These are phyloP conservation scores for Anguilla pacifica DNA, from an alignment of 2,797 vertebrate genomes.

Conservation along the genomic window DNA sequence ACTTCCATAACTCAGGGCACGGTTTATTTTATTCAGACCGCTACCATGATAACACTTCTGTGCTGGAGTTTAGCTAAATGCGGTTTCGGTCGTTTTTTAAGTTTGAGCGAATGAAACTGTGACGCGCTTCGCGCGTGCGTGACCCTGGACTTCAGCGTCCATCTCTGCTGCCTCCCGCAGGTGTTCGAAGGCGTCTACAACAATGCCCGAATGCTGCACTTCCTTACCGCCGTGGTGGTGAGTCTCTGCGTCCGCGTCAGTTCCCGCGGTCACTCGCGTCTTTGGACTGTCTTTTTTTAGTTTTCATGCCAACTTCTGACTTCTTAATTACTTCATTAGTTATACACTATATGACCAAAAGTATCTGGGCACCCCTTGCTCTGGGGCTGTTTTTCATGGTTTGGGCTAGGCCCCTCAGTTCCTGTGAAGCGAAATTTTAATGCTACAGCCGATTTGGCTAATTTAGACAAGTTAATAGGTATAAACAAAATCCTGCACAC, in stretches of 20 bases:
- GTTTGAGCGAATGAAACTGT: not conserved
- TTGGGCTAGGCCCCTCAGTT: too few species aligned
- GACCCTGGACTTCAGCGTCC: not conserved
- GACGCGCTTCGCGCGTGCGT: not conserved
- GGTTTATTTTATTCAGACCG: not conserved
- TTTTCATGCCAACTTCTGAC: not conserved
- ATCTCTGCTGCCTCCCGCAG: constrained; percentile 55
- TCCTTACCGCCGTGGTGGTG: constrained; percentile 92
- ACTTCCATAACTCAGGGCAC: not conserved
- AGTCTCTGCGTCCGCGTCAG: constrained; percentile 54
- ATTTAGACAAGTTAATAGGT: too few species aligned
- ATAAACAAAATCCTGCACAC: too few species aligned
- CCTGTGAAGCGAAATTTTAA: too few species aligned
- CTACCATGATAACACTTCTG: not conserved
- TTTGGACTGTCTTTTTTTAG: not conserved
- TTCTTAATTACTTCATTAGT: too few species aligned
- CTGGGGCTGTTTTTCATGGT: too few species aligned
- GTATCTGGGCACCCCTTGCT: too few species aligned
- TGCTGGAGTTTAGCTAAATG: not conserved
- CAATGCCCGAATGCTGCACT: constrained; percentile 93
- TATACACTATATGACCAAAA: too few species aligned
- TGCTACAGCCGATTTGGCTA: too few species aligned
- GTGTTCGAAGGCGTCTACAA: constrained; percentile 92
- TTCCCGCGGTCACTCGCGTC: not conserved
- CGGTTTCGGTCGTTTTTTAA: not conserved